These are phyloP conservation scores for Dendropsophus ebraccatus DNA, from an alignment of 2,113 vertebrate genomes.

Conservation along the genomic window DNA sequence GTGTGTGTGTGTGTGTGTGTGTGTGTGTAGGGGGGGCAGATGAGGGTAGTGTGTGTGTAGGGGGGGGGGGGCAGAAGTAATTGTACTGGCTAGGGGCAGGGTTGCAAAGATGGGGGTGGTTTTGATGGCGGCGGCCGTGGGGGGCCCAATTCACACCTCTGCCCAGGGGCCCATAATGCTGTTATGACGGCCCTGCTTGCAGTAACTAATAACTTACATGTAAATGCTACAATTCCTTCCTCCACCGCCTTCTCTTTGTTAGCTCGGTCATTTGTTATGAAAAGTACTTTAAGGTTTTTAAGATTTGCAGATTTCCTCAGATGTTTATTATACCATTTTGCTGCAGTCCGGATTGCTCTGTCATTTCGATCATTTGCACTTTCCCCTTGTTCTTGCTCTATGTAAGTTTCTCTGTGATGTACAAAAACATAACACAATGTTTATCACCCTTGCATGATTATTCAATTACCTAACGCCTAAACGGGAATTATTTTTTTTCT, in stretches of 20 bases:
- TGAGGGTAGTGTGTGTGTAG: too few relatives aligned
- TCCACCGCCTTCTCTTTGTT: conserved; percentile 91
- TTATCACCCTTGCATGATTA: neutral
- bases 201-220: conserved; percentile 75
- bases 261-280: conserved; percentile 90
- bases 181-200: too few relatives aligned
- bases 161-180: too few relatives aligned
- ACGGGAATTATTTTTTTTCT: too few relatives aligned
- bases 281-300: conserved; percentile 77
- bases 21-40: too few relatives aligned
- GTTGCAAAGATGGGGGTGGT: too few relatives aligned
- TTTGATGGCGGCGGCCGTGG: too few relatives aligned
- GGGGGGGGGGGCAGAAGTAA: too few relatives aligned
- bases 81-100: too few relatives aligned
- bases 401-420: conserved; percentile 84
- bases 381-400: conserved; percentile 89
- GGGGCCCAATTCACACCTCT: too few relatives aligned
- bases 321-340: conserved; percentile 91
- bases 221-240: conserved; percentile 84
- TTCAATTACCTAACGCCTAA: too few relatives aligned
- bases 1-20: too few relatives aligned
- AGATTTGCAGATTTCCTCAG: conserved; percentile 72
- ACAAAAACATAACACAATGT: neutral
- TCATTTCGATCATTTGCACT: conserved; percentile 93
- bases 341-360: conserved; percentile 89